Evolutionary conservation across 92 coral and sea anemone genomes (phyloP).

Genomic region (Heteractis magnifica): DNA sequence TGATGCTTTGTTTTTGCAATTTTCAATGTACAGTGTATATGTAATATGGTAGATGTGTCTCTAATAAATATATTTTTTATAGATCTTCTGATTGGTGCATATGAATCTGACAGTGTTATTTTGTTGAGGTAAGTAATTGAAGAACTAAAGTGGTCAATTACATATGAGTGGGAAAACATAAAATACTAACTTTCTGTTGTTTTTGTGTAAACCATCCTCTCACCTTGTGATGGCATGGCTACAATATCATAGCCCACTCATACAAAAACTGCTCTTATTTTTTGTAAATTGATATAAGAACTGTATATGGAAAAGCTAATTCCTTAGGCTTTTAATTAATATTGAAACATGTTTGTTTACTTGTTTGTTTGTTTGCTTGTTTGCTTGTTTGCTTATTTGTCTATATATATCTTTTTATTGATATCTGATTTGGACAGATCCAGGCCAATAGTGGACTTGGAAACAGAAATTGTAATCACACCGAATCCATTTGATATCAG

Average conservation of each 20-base stretch:
- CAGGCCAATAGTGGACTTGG: constrained; percentile 54
- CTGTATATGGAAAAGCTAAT: too few species aligned
- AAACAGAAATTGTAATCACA: constrained; percentile 26
- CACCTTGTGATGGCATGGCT: too few species aligned
- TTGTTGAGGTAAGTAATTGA: constrained; percentile 47
- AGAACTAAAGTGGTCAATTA: neutral
- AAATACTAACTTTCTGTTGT: too few species aligned
- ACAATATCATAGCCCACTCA: neutral
- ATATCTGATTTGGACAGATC: constrained; percentile 38
- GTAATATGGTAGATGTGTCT: too few species aligned
- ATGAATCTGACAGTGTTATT: constrained; percentile 54
- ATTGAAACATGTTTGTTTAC: too few species aligned
- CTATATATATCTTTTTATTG: too few species aligned
- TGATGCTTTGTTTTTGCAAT: too few species aligned
- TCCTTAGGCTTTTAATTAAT: too few species aligned
- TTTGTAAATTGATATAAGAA: too few species aligned
- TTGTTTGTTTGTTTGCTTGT: too few species aligned
- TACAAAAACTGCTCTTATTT: neutral
- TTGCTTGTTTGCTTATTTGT: neutral
- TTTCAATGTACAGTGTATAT: too few species aligned
- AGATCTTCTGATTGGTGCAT: constrained; percentile 85
- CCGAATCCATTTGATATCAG: constrained; percentile 62
- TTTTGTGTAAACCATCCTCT: too few species aligned
- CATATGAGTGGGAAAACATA: neutral
- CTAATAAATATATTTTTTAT: neutral